Percentiles rank a stretch among this genome's conserved stretches.
Evolutionary conservation across 2,888 invertebrate species (phyloP).

Genomic region (Trichopoda pennipes): DNA sequence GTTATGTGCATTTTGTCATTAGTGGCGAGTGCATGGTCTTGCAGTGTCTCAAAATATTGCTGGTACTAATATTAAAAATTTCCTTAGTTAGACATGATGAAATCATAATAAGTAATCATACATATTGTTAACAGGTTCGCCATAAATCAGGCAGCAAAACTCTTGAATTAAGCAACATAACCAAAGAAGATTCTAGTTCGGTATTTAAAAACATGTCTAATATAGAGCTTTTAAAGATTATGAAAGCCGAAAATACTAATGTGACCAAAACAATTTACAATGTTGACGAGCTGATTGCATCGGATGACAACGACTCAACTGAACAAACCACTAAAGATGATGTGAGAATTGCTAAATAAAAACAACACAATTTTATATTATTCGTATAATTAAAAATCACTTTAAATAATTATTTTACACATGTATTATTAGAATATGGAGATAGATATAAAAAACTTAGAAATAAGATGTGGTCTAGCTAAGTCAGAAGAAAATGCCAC

Average conservation of each 20-base stretch:
- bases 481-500: not conserved
- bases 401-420: not conserved
- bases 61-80: conserved; percentile 65
- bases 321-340: not conserved
- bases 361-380: not conserved
- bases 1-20: conserved; percentile 78
- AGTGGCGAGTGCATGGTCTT: conserved; percentile 79
- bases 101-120: not conserved
- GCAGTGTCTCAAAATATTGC: conserved; percentile 77
- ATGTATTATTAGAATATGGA: not conserved
- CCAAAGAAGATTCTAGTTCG: conserved; percentile 55
- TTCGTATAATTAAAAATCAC: not conserved
- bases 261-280: conserved; percentile 25
- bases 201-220: conserved; percentile 69
- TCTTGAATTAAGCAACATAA: conserved; percentile 69
- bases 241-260: conserved; percentile 52
- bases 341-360: conserved; percentile 34
- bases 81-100: too few relatives aligned
- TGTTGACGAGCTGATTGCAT: conserved; percentile 49
- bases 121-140: conserved; percentile 62
- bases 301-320: conserved; percentile 21
- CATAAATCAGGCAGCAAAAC: conserved; percentile 62
- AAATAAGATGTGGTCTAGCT: conserved; percentile 25
- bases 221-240: conserved; percentile 65
- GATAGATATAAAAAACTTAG: conserved; percentile 6